phyloP scores from a whole-genome alignment of 1,140 invertebrate species.

The Panulirus ornatus region DNA sequence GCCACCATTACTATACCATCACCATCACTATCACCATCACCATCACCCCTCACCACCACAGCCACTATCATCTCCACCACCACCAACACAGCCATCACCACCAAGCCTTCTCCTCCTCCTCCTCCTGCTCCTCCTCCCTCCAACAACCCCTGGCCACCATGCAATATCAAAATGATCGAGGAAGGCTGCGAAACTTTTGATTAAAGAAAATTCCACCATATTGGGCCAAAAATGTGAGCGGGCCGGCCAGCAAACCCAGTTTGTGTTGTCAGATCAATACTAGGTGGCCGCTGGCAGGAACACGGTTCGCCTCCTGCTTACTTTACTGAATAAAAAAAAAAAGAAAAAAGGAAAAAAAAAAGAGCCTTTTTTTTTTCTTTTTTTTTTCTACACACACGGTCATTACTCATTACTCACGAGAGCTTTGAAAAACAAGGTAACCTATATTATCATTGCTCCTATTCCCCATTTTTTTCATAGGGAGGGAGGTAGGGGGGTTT shows the following conservation, averaged over 20 bases:
- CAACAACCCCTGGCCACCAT: constrained; percentile 27
- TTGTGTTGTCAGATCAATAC: constrained; percentile 69
- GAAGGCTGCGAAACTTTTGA: constrained; percentile 67
- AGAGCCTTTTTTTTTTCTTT: constrained; percentile 29
- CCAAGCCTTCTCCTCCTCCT: not conserved
- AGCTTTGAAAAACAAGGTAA: not conserved
- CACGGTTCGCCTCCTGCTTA: not conserved
- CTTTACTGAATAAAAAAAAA: constrained; percentile 41
- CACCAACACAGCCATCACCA: not conserved
- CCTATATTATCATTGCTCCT: too few species aligned
- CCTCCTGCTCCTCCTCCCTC: not conserved
- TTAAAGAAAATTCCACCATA: constrained; percentile 71
- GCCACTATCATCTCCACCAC: not conserved
- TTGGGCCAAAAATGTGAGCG: constrained; percentile 61
- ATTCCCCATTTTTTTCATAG: too few species aligned
- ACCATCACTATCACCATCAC: not conserved
- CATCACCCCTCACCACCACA: not conserved
- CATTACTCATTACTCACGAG: constrained; percentile 9
- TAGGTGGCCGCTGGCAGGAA: constrained; percentile 1
- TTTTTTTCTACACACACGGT: not conserved
- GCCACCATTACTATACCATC: not conserved
- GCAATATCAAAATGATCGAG: constrained; percentile 69
- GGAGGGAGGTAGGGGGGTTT: too few species aligned
- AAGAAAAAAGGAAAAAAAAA: too few species aligned
- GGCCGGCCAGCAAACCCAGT: constrained; percentile 49